phyloP scores from a whole-genome alignment of 2,113 vertebrate species.

The Neodon shergylaensis region DNA sequence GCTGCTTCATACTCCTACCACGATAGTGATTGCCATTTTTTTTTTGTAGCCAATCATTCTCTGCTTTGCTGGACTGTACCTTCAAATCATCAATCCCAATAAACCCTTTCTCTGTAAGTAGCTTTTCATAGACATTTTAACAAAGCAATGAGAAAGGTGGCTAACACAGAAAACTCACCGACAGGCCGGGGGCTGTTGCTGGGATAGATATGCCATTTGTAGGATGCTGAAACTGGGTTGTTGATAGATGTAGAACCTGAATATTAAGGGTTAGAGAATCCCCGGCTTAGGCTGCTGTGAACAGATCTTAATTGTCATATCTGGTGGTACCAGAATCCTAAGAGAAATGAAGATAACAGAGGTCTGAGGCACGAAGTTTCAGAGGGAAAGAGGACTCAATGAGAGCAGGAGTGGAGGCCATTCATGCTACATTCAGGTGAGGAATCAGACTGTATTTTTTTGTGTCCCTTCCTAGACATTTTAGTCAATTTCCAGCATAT shows the following conservation, averaged over 20 bases:
- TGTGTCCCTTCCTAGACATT: background rate
- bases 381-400: background rate
- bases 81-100: background rate
- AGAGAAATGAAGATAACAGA: background rate
- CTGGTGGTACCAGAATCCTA: background rate
- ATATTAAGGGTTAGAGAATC: background rate
- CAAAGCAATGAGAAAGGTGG: background rate
- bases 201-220: background rate
- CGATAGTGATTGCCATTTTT: background rate
- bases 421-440: background rate
- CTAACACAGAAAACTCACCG: background rate
- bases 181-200: background rate
- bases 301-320: background rate
- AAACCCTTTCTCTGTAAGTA: background rate
- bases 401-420: no score
- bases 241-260: background rate
- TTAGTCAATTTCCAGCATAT: no score
- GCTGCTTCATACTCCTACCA: no score
- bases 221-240: background rate
- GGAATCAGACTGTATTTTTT: background rate
- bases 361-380: background rate
- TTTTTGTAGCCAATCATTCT: background rate
- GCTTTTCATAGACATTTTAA: background rate
- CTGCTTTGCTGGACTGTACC: background rate
- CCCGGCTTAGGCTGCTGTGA: no score